A percentile compares a stretch with the other conserved stretches of the same genome.
These are phyloP conservation scores for Octopus bimaculoides DNA, from an alignment of 1,140 invertebrate species.

Conservation along the genomic window DNA sequence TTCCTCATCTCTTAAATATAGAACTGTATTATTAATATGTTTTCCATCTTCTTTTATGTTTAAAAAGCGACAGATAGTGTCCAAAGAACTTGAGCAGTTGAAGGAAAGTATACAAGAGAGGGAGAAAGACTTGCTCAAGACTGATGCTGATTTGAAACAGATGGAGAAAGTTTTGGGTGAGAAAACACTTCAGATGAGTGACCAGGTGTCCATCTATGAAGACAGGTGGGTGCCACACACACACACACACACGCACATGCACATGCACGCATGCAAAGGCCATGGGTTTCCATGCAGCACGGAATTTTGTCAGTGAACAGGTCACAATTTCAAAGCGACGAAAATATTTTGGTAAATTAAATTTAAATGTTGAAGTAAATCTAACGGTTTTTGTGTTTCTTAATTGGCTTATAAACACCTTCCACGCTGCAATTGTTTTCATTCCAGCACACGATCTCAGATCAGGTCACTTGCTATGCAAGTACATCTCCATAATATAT, in stretches of 20 bases:
- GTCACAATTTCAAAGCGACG: not conserved
- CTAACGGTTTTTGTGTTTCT: constrained; percentile 26
- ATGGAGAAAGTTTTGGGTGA: constrained; percentile 51
- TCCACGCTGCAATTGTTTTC: too few relatives aligned
- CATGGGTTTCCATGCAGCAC: too few relatives aligned
- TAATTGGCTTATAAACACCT: too few relatives aligned
- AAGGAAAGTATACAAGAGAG: constrained; percentile 37
- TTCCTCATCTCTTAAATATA: too few relatives aligned
- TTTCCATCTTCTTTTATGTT: not conserved
- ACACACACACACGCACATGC: not conserved
- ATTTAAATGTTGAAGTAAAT: constrained; percentile 35
- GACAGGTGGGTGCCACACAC: constrained; percentile 33
- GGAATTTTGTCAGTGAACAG: not conserved
- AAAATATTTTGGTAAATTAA: constrained; percentile 3
- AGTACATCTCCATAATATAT: too few relatives aligned
- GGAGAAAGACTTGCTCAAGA: constrained; percentile 34
- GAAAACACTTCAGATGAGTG: constrained; percentile 51
- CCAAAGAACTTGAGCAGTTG: constrained; percentile 50
- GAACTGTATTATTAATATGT: too few relatives aligned
- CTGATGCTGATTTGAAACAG: constrained; percentile 32
- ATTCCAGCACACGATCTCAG: too few relatives aligned
- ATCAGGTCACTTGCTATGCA: too few relatives aligned
- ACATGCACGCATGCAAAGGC: not conserved
- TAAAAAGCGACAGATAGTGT: not conserved
- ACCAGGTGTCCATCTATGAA: constrained; percentile 47